Percentiles rank a stretch among this genome's conserved stretches.
Evolutionary conservation across 2,113 vertebrate species (phyloP).

Genomic region (Zeus faber): DNA sequence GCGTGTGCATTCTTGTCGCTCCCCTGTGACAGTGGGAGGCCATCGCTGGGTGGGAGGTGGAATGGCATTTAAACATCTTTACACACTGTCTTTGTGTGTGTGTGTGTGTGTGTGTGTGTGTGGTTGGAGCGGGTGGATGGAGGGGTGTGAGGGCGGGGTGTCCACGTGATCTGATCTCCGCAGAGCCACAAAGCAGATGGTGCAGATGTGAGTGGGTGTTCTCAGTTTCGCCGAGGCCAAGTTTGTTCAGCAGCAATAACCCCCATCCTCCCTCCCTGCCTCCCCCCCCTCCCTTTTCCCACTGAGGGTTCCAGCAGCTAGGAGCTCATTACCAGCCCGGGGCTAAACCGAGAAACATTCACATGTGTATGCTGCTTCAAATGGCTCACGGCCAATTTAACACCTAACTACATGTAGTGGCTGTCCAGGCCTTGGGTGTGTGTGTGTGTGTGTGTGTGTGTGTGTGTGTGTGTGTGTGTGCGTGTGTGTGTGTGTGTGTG

Average conservation of each 20-base stretch:
- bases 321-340: conserved; percentile 37
- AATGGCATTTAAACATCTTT: conserved; percentile 63
- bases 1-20: conserved; percentile 15
- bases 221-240: conserved; percentile 47
- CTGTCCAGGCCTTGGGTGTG: conserved; percentile 27
- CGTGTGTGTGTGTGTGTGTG: no score
- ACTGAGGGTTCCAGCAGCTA: conserved; percentile 41
- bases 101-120: conserved; percentile 33
- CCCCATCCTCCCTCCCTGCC: background rate
- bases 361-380: conserved; percentile 21
- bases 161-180: conserved; percentile 20
- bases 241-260: conserved; percentile 43
- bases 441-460: conserved; percentile 12
- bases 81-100: conserved; percentile 33
- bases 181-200: conserved; percentile 57
- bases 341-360: conserved; percentile 34
- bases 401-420: conserved; percentile 16
- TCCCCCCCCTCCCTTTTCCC: conserved; percentile 31
- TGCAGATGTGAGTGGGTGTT: conserved; percentile 67
- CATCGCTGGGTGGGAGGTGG: conserved; percentile 50
- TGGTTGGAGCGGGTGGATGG: conserved; percentile 31
- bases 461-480: no score
- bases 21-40: conserved; percentile 47
- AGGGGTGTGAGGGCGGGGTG: conserved; percentile 37
- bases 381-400: conserved; percentile 12